phyloP scores from a whole-genome alignment of 2,797 vertebrate species.

The Perodicticus potto region DNA sequence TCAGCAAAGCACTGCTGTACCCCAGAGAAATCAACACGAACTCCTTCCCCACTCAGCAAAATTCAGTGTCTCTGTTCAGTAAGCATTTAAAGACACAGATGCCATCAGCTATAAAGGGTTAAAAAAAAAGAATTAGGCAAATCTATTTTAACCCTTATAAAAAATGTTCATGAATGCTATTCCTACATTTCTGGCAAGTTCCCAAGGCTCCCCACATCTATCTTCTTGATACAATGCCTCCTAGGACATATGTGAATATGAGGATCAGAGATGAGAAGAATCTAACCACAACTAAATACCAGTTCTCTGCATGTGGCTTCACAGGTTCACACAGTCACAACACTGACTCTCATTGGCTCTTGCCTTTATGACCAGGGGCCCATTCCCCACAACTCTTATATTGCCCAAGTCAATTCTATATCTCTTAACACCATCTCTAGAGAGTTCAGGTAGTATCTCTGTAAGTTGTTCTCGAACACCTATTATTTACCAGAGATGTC shows the following conservation, averaged over 20 bases:
- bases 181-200: background rate
- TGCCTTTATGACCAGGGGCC: background rate
- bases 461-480: background rate
- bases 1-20: conserved; percentile 88
- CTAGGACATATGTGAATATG: background rate
- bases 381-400: background rate
- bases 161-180: background rate
- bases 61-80: conserved; percentile 88
- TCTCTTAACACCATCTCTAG: background rate
- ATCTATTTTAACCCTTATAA: background rate
- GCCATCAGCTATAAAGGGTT: conserved; percentile 86
- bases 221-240: background rate
- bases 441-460: background rate
- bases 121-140: conserved; percentile 47
- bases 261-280: background rate
- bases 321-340: background rate
- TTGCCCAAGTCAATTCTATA: background rate
- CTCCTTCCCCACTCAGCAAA: conserved; percentile 89
- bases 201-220: background rate
- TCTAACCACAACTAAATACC: background rate
- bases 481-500: background rate
- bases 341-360: background rate
- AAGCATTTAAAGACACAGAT: conserved; percentile 88
- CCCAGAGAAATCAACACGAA: conserved; percentile 89
- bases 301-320: background rate